These are phyloP conservation scores for Polypterus senegalus DNA, from an alignment of 2,113 vertebrate species.

Conservation along the genomic window DNA sequence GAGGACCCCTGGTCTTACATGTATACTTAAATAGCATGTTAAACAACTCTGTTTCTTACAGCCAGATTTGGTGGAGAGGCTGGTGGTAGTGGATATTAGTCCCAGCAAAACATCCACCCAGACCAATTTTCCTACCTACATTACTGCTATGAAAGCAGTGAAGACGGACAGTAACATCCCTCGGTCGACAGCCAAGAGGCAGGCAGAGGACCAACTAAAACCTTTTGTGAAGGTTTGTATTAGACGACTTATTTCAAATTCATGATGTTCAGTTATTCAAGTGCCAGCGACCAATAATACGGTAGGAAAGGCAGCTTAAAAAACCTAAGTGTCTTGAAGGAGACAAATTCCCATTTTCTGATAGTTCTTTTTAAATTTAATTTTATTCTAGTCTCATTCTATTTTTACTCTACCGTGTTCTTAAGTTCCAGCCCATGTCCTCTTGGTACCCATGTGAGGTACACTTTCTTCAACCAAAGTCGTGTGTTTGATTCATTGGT, in stretches of 20 bases:
- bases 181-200: constrained; percentile 64
- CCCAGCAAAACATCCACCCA: constrained; percentile 33
- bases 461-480: too few species aligned
- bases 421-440: too few species aligned
- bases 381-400: background rate
- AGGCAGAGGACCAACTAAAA: constrained; percentile 72
- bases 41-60: constrained; percentile 28
- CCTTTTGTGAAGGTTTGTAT: constrained; percentile 51
- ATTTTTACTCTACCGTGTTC: too few species aligned
- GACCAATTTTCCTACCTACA: constrained; percentile 53
- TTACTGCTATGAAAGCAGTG: constrained; percentile 69
- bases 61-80: constrained; percentile 74
- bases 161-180: constrained; percentile 56
- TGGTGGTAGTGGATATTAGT: constrained; percentile 78
- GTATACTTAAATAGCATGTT: background rate
- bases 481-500: too few species aligned
- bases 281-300: fast-evolving
- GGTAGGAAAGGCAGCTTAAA: fast-evolving
- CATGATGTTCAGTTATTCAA: background rate
- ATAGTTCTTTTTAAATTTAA: background rate
- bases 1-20: background rate
- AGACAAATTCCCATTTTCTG: background rate
- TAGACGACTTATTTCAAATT: too few species aligned
- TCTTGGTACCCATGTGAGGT: too few species aligned
- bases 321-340: background rate